These are phyloP conservation scores for Hemitrygon akajei DNA, from an alignment of 2,797 vertebrate species.

Conservation along the genomic window DNA sequence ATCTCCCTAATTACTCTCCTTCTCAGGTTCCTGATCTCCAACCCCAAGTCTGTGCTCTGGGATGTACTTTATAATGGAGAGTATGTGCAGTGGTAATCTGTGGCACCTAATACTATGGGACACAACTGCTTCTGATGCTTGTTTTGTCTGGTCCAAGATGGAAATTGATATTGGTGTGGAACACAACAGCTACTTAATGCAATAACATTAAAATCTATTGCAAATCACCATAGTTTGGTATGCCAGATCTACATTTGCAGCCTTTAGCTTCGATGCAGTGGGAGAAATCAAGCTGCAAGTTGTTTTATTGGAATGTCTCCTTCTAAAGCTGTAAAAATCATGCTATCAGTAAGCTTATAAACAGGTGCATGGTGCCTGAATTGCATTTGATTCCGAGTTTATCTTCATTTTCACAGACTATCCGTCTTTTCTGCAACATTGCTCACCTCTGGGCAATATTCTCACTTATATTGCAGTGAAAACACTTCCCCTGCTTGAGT, in stretches of 20 bases:
- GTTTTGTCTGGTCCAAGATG: no score
- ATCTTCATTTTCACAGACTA: not conserved
- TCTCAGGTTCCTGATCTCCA: not conserved
- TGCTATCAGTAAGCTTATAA: not conserved
- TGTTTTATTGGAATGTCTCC: not conserved
- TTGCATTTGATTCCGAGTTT: no score
- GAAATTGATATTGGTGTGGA: no score
- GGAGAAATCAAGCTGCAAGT: not conserved
- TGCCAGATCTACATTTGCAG: not conserved
- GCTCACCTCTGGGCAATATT: not conserved
- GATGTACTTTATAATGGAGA: no score
- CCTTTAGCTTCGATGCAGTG: not conserved
- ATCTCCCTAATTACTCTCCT: not conserved
- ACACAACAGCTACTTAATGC: no score
- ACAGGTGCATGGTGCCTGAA: not conserved
- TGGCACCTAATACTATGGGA: no score
- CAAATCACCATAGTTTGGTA: not conserved
- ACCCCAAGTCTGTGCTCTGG: no score
- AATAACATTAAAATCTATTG: not conserved
- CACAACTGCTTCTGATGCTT: no score
- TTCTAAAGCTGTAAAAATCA: not conserved
- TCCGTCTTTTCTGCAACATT: not conserved
- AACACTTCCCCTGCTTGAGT: not conserved
- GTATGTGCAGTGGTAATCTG: no score
- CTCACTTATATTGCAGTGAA: not conserved